phyloP scores from a whole-genome alignment of 1,140 invertebrate species.

The Paraescarpia echinospica region DNA sequence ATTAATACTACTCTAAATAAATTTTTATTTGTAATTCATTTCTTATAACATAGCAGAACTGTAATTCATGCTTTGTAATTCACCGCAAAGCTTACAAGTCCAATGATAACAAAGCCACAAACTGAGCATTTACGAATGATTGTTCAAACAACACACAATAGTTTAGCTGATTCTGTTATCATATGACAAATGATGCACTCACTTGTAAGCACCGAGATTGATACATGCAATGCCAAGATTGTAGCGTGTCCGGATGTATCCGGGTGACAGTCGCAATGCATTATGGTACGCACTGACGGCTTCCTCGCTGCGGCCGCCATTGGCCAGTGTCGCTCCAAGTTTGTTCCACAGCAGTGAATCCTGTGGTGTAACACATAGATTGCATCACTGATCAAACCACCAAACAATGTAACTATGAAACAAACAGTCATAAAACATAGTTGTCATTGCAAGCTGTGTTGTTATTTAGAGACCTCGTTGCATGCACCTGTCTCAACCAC shows the following conservation, averaged over 20 bases:
- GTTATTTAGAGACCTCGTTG: too few relatives aligned
- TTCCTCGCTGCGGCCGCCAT: slow-evolving; percentile 91
- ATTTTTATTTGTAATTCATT: too few relatives aligned
- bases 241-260: slow-evolving; percentile 94
- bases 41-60: too few relatives aligned
- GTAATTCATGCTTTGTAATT: too few relatives aligned
- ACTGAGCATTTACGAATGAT: too few relatives aligned
- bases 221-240: slow-evolving; percentile 98
- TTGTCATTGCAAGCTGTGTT: too few relatives aligned
- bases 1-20: too few relatives aligned
- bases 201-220: slow-evolving; percentile 91
- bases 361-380: slow-evolving; percentile 52
- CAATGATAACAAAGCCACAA: too few relatives aligned
- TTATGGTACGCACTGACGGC: slow-evolving; percentile 93
- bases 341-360: slow-evolving; percentile 97
- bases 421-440: background rate
- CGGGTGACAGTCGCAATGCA: slow-evolving; percentile 87
- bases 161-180: too few relatives aligned
- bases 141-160: too few relatives aligned
- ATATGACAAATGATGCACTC: too few relatives aligned
- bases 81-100: too few relatives aligned
- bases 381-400: background rate
- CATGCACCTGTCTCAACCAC: background rate
- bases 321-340: slow-evolving; percentile 93
- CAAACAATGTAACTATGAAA: background rate